Base-by-base conservation (phyloP, 1,140 invertebrate genomes). In the Pararge aegeria region DNA sequence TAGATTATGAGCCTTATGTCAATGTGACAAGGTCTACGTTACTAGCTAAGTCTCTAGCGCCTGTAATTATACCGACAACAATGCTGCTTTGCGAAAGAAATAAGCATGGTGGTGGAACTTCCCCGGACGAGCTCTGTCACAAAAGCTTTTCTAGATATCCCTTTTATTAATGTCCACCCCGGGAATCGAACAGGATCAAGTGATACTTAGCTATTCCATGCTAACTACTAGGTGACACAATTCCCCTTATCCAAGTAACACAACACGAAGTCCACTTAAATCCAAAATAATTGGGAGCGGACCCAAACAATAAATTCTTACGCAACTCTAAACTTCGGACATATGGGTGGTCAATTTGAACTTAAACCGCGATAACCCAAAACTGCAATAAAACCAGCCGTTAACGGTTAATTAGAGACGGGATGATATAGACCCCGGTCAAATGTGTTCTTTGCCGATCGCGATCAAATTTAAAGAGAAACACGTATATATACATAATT, bases 371-470 rank as follows among this genome's bases (percentile, higher is more conserved):
- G 74, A 79, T 84, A 82, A 79, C 75, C 74, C 74, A 56, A 75
- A 75, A 80, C 73, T 74, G 73, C 78, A 80, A 80, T 84, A 80
- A 84, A 84, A 83, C 78, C 58, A 66, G 60, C 65, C 70, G 82
- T 79, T 84, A 83, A 80, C 77, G 76, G 73, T 81, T 83, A 83
- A 86, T 86, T 86, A 82, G 80, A 72, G 64, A 60, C 70, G 66
- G 77, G 69, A 73, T 80, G 51, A 50, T 51, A 62, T 20, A 46
- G 20, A 61, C 52, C 34, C 10, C 15, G 19, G 13, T 5, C 0
- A 9, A 46, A 46, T 46, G n/a, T 46, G 9, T n/a, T 10, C 3
- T 46, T 20, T 10, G 20, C 20, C 19, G 12, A 46, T 46, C 19
- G 44, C 7, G 12, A 21, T 21, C 18, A 21, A 42, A 42, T 24